phyloP scores from a whole-genome alignment of 1,140 invertebrate genomes.

The Cherax destructor region DNA sequence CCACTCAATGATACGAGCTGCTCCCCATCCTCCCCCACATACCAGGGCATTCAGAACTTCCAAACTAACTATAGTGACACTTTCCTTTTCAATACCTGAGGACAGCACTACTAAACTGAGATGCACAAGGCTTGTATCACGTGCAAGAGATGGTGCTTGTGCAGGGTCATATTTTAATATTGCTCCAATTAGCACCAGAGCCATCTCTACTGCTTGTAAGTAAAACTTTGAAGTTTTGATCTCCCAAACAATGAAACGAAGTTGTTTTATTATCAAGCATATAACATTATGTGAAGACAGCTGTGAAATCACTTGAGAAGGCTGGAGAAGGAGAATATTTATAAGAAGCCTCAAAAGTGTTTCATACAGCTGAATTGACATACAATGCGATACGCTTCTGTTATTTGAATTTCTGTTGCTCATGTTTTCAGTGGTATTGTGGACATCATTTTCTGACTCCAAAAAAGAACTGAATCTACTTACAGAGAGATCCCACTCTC shows the following conservation, averaged over 20 bases:
- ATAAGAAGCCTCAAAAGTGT: constrained; percentile 30
- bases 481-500: constrained; percentile 44
- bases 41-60: constrained; percentile 35
- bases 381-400: background rate
- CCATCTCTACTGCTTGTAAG: constrained; percentile 25
- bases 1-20: constrained; percentile 36
- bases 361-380: constrained; percentile 54
- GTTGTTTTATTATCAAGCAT: constrained; percentile 41
- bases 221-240: constrained; percentile 24
- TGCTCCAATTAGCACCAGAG: constrained; percentile 27
- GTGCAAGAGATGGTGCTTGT: constrained; percentile 27
- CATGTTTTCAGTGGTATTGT: background rate
- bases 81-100: background rate
- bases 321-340: constrained; percentile 32
- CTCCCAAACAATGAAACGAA: constrained; percentile 20
- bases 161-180: constrained; percentile 30
- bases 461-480: constrained; percentile 39
- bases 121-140: constrained; percentile 44
- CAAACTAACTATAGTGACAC: constrained; percentile 23
- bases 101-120: constrained; percentile 46
- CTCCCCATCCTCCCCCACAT: constrained; percentile 39
- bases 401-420: constrained; percentile 8
- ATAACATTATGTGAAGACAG: constrained; percentile 44
- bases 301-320: constrained; percentile 38
- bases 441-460: background rate